Base-by-base conservation (phyloP, 2,113 vertebrate genomes). In the Brienomyrus brachyistius region DNA sequence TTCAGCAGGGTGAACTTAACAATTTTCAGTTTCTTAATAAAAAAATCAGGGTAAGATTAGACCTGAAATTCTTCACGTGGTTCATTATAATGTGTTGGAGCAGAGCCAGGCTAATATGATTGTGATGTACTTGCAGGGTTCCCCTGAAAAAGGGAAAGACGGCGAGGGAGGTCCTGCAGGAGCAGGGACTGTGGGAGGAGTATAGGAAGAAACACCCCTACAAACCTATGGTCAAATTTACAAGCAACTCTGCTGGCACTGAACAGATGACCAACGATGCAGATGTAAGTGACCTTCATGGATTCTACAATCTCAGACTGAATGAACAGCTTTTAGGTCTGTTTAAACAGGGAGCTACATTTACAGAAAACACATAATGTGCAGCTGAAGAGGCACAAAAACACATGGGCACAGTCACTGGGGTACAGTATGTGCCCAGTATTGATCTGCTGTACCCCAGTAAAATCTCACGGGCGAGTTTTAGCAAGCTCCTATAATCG, bases 101-200 rank as follows among this genome's bases (percentile, higher is more conserved):
- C 15, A 77, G 1, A 77, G 70, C 31, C 31, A 77, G 70, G 70
- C 13, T 17, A 77, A 77, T 77, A 13, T 40, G 35, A 77, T 0
- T 0, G 0, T 77, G 70, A 40, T 77, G 31, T 19, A 17, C 13
- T 40, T 85, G 23, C 91, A 97, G 96, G 89, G 17, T 97, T 88
- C 94, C 94, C 13, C 66, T 96, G 31, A n/a, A n/a, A n/a, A n/a
- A n/a, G n/a, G n/a, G n/a, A n/a, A n/a, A n/a, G n/a, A n/a, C n/a
- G n/a, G n/a, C n/a, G n/a, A n/a, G n/a, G n/a, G n/a, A n/a, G n/a
- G n/a, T n/a, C n/a, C n/a, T n/a, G n/a, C n/a, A n/a, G n/a, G n/a
- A n/a, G n/a, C n/a, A n/a, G n/a, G n/a, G n/a, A n/a, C n/a, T n/a
- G n/a, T n/a, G n/a, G n/a, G n/a, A n/a, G n/a, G n/a, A n/a, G n/a